Conservation (phyloP, 2,113 vertebrate genomes). For the Lagenorhynchus albirostris region DNA sequence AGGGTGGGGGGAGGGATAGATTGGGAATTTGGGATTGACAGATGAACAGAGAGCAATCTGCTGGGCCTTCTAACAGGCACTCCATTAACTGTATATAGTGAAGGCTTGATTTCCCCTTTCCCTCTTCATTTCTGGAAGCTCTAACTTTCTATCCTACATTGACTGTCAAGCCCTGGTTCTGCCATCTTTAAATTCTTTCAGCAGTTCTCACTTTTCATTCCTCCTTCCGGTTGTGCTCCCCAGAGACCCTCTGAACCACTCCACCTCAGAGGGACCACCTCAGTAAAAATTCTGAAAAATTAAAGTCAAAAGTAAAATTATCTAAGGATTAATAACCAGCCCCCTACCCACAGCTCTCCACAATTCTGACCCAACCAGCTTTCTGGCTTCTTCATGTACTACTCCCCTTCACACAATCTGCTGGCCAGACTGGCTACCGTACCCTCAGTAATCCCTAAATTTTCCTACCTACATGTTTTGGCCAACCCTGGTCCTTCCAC, state of each 20-base stretch:
- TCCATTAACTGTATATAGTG: not conserved
- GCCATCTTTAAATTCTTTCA: not conserved
- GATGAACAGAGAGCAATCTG: not conserved
- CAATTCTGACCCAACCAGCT: not conserved
- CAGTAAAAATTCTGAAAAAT: not conserved
- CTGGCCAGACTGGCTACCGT: not conserved
- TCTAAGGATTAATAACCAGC: not conserved
- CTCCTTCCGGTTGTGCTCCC: not conserved
- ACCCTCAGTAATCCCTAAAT: not conserved
- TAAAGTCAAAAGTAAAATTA: slow-evolving; percentile 9
- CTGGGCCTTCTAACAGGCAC: not conserved
- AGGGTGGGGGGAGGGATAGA: too few species aligned
- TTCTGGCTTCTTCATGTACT: not conserved
- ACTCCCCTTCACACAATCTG: not conserved
- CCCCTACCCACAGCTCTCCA: not conserved
- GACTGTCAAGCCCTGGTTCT: not conserved
- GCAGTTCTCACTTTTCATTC: not conserved
- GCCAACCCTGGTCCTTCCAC: not conserved
- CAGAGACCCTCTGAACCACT: not conserved
- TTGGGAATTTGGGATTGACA: too few species aligned
- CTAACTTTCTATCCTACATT: not conserved
- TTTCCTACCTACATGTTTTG: not conserved
- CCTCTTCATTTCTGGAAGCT: not conserved
- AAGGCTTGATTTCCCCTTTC: not conserved
- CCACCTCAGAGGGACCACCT: not conserved